Evolutionary conservation across 1,140 invertebrate genomes (phyloP), one percentile per base, ranked within the genome.

Genomic region (Eueides isabella): DNA sequence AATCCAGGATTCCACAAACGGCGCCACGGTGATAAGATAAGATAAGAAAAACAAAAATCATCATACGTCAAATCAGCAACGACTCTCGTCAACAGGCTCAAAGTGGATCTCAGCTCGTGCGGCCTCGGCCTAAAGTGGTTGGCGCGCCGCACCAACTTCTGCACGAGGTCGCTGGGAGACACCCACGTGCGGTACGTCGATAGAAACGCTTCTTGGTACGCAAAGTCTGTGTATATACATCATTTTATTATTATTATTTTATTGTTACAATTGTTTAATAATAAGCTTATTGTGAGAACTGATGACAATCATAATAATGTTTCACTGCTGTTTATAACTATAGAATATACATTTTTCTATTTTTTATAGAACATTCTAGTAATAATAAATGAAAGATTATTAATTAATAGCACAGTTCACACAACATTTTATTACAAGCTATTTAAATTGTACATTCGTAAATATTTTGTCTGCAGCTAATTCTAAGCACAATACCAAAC

Each of bases 151-250:
- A 98, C 96, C 48, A 99, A 93, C 90, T 98, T 98, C 83, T 96
- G 95, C 76, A 99, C 96, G 72, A 99, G 94, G 75, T 97, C 97
- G 69, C 96, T 91, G n/a, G 98, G 97, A 62, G 96, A 94, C 82
- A 99, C 96, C 93, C 99, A 99, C 71, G 98, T 99, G 80, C 98
- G 95, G 92, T 99, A 99, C 48, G 98, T 99, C 28, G 98, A 98
- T 77, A 99, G 95, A 93, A 99, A 99, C 41, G 98, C 98, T 94
- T 99, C 98, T 95, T 98, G 98, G 94, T 98, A 99, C 86, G 97
- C 95, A 90, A 98, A 98, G 93, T 98, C 98, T 98, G 94, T 71
- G 67, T 77, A 87, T 74, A 83, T 64, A 80, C 38, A 38, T 11
- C 5, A 9, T 38, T 2, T 5, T 31, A 31, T 31, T n/a, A 55